These are phyloP conservation scores for Helobdella robusta DNA, from an alignment of 2,888 invertebrate species.

Conservation along the genomic window DNA sequence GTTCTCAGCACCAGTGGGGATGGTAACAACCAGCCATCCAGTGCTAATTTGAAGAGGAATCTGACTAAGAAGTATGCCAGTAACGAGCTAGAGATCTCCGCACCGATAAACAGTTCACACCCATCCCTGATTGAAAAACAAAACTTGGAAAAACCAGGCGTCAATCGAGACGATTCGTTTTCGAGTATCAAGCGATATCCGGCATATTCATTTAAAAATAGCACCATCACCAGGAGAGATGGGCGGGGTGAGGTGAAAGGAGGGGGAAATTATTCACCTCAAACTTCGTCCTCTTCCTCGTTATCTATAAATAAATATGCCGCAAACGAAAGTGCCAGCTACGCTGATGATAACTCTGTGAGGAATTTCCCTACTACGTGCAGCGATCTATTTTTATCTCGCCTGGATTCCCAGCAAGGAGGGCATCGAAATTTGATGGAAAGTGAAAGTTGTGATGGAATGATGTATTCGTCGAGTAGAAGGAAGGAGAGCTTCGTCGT, in stretches of 20 bases:
- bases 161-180: not conserved
- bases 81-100: constrained; percentile 8
- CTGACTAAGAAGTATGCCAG: constrained; percentile 5
- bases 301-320: too few species aligned
- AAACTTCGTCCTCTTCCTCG: too few species aligned
- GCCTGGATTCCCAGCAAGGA: not conserved
- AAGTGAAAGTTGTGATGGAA: constrained; percentile 3
- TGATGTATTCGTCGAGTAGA: too few species aligned
- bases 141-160: not conserved
- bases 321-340: too few species aligned
- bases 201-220: constrained; percentile 8
- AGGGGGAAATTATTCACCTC: too few species aligned
- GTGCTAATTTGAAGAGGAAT: constrained; percentile 4
- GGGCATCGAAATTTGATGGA: not conserved
- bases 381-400: too few species aligned
- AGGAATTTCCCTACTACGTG: too few species aligned
- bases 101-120: not conserved
- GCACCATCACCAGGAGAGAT: constrained; percentile 4
- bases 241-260: too few species aligned
- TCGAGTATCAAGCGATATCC: constrained; percentile 16
- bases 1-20: too few species aligned
- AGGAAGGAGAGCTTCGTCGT: constrained; percentile 17
- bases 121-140: too few species aligned
- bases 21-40: not conserved
- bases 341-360: too few species aligned